Base-by-base conservation (phyloP, 2,888 invertebrate species). In the Rhingia rostrata region DNA sequence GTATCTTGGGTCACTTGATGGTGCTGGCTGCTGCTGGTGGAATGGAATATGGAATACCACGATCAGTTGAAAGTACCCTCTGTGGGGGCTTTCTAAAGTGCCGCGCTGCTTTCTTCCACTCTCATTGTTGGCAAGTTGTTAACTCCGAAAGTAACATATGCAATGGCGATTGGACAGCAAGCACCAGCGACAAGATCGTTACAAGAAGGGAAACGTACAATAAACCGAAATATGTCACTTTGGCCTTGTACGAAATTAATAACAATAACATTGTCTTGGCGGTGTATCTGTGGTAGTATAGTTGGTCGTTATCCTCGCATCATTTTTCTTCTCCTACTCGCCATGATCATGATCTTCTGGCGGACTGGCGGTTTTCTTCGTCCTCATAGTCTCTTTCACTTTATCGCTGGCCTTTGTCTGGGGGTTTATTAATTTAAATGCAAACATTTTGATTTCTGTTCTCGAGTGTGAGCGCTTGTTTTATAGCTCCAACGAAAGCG, bases 21-120 rank as follows among this genome's bases (percentile, higher is more conserved):
- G 39, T 5, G 3, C 7, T 30, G 54, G 3, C 7, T 30, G 54
- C 22, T 22, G 22, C 22, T 22, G 22, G 22, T 22, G 22, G 22
- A 32, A 49, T 63, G 54, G 32, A 56, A 39, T 12, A 37, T 14
- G 22, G 30, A 32, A 3, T 10, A 12, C 22, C 22, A 22, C 22
- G 22, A 22, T 2, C 22, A 32, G 9, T 41, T n/a, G 67, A 43
- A 45, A 32, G 53, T 67, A 66, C 22, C 22, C 22, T 58, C 56
- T 51, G 39, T 33, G 41, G 22, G 51, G 43, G 60, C 74, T 81
- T 82, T 82, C 77, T 72, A 77, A 75, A 81, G 70, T 67, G 63
- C 60, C 60, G 69, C 61, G 7, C 33, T 10, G 6, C 39, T 33
- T 49, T 64, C 64, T 77, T 66, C 64, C 72, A 63, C 32, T 78